Percentiles rank a stretch among this genome's conserved stretches.
These are phyloP conservation scores for Drosophila repletoides DNA, from an alignment of 1,140 invertebrate species.

Conservation along the genomic window DNA sequence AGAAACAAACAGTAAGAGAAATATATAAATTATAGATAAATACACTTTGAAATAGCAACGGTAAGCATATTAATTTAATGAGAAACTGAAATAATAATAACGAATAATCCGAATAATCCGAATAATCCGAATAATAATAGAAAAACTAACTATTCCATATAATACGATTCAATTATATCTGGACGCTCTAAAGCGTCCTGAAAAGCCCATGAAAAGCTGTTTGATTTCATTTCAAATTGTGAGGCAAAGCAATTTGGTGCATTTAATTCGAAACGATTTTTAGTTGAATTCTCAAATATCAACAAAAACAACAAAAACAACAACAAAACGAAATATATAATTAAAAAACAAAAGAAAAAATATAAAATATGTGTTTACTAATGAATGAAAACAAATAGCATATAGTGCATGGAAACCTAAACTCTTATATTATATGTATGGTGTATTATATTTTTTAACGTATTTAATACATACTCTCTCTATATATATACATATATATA, in stretches of 20 bases:
- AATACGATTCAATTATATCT: no score
- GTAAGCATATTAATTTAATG: conserved; percentile 51
- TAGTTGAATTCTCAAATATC: conserved; percentile 67
- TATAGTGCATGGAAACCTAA: conserved; percentile 60
- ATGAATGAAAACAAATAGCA: conserved; percentile 45
- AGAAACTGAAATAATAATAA: conserved; percentile 21
- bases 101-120: conserved; percentile 25
- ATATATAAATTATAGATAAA: conserved; percentile 54
- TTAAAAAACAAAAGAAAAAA: conserved; percentile 4
- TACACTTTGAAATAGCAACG: conserved; percentile 55
- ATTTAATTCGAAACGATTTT: conserved; percentile 34
- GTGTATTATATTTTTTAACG: conserved; percentile 81
- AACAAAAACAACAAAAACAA: conserved; percentile 32
- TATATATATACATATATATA: conserved; percentile 39
- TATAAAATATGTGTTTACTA: conserved; percentile 19
- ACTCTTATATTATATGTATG: conserved; percentile 80
- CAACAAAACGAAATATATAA: conserved; percentile 10
- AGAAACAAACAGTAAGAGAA: conserved; percentile 39
- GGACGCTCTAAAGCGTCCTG: conserved; percentile 7
- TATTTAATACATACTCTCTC: conserved; percentile 74
- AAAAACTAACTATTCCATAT: conserved; percentile 4
- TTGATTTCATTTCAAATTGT: conserved; percentile 47
- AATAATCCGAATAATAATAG: conserved; percentile 3
- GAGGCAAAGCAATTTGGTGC: conserved; percentile 12
- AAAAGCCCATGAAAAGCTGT: conserved; percentile 41